Evolutionary conservation across 92 coral and sea anemone species (phyloP), one percentile per base, ranked within the genome.

Genomic region (Meandrina meandrites): DNA sequence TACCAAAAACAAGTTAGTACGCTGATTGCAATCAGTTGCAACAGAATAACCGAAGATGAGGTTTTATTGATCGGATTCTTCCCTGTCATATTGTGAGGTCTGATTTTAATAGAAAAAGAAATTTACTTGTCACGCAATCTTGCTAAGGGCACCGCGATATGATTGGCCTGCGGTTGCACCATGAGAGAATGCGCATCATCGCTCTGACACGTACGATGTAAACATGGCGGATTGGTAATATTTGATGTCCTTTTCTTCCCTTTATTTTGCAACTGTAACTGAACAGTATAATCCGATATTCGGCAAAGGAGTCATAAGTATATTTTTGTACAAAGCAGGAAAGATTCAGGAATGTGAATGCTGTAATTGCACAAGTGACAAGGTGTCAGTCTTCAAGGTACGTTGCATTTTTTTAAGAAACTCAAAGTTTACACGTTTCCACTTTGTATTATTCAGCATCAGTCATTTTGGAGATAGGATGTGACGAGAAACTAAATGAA

Each of bases 191-290:
- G 93, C 88, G 90, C 85, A 82, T 22, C 32, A 3, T 37, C 22
- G 47, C 78, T 21, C 32, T 90, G 93, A 90, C 93, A 90, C 93
- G 93, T 90, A 84, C 82, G 93, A 86, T 82, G 81, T 86, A 90
- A 90, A 90, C 93, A 90, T 77, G 83, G 89, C 83, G 88, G 79
- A 87, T 35, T 1, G 3, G 50, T 50, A 45, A 30, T 24, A 27
- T 14, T 36, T 9, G 27, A 73, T 35, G 19, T 40, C 13, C 7
- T 32, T 21, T 8, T 15, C 34, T 36, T 54, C 48, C 35, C 12
- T 12, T 1, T 27, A 53, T 19, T 40, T 42, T 67, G 37, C 54
- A 64, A 66, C 42, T 81, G 18, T 27, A 57, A 31, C 66, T 13
- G 24, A 18, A 4, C 66, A 56, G 15, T 9, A 50, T 34, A 18